Evolutionary conservation across 2,888 invertebrate genomes (phyloP).

Genomic region (Tipula confusa): DNA sequence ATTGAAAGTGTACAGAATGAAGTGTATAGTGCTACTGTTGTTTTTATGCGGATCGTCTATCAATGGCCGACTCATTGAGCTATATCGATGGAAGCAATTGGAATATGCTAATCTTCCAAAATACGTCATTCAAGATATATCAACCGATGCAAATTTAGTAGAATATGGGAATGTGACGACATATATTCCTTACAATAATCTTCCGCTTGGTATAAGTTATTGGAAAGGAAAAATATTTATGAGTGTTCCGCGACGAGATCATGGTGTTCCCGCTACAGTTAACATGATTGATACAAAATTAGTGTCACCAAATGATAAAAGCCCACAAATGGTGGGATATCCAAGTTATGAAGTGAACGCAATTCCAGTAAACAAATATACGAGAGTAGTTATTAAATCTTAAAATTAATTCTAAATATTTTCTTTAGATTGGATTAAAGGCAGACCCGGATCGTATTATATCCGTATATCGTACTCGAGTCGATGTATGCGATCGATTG

Average conservation of each 20-base stretch:
- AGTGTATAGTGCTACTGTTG: not conserved
- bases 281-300: constrained; percentile 50
- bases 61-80: not conserved
- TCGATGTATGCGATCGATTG: constrained; percentile 67
- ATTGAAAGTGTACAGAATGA: not conserved
- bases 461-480: constrained; percentile 66
- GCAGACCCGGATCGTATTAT: constrained; percentile 49
- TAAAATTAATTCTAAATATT: not conserved
- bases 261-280: constrained; percentile 60
- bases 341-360: constrained; percentile 40
- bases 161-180: not conserved
- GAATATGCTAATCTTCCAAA: not conserved
- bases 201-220: constrained; percentile 47
- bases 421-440: constrained; percentile 33
- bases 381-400: not conserved
- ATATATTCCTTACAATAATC: constrained; percentile 45
- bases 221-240: constrained; percentile 59
- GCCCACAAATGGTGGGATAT: constrained; percentile 45
- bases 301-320: constrained; percentile 34
- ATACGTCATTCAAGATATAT: not conserved
- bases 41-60: not conserved
- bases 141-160: not conserved
- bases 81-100: constrained; percentile 28
- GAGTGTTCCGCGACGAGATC: constrained; percentile 66
- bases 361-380: not conserved